phyloP scores from a whole-genome alignment of 2,113 vertebrate species.

The Gavia stellata region DNA sequence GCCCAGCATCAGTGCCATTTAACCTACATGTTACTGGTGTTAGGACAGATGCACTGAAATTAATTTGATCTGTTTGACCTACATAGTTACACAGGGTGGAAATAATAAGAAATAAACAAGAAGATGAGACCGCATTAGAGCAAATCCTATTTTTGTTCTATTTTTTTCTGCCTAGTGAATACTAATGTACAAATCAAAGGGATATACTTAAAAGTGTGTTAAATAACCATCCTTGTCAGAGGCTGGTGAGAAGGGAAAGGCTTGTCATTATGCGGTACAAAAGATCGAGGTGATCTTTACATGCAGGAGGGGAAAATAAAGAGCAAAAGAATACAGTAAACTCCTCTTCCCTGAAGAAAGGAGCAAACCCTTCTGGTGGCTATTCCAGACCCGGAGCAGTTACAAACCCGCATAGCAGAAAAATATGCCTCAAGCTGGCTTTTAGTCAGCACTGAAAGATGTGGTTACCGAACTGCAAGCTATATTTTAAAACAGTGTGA shows the following conservation, averaged over 20 bases:
- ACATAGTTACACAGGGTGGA: neutral
- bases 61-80: neutral
- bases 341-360: neutral
- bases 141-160: neutral
- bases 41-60: neutral
- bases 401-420: neutral
- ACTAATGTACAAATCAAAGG: conserved; percentile 43
- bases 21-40: neutral
- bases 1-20: neutral
- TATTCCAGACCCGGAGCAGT: neutral
- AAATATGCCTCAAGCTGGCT: neutral
- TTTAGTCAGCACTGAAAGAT: neutral
- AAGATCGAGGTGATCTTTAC: neutral
- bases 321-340: neutral
- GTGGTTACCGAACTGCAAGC: neutral
- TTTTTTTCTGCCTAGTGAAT: neutral
- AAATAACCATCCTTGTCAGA: neutral
- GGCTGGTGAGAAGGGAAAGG: neutral
- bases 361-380: neutral
- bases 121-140: neutral
- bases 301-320: neutral
- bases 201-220: neutral
- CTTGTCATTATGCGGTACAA: neutral
- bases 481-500: neutral
- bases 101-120: neutral